Evolutionary conservation across 2,113 vertebrate genomes (phyloP).

Genomic region (Nematolebias whitei): DNA sequence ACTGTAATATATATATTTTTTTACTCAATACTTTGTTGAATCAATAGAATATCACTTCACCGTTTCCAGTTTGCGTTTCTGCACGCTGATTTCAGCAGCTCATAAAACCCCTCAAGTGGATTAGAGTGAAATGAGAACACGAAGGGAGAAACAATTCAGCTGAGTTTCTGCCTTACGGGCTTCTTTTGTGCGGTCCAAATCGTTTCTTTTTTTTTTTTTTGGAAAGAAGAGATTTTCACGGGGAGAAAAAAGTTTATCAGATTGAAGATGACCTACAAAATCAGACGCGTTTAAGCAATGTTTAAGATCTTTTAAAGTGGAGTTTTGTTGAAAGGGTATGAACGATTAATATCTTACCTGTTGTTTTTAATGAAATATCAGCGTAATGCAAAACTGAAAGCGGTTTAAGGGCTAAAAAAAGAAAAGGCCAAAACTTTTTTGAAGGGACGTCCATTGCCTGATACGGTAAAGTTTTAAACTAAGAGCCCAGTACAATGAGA

Average conservation of each 20-base stretch:
- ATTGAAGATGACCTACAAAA: conserved; percentile 31
- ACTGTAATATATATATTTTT: conserved; percentile 26
- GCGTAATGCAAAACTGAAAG: too few species aligned
- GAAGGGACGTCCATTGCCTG: too few species aligned
- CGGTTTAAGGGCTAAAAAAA: too few species aligned
- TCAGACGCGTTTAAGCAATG: conserved; percentile 6
- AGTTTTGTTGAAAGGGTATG: neutral
- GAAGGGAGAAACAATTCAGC: conserved; percentile 47
- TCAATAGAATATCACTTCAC: conserved; percentile 54
- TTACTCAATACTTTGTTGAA: conserved; percentile 45
- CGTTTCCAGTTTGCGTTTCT: conserved; percentile 23
- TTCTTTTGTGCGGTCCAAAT: conserved; percentile 33
- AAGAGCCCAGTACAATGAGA: too few species aligned
- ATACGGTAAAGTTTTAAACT: too few species aligned
- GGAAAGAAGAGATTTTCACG: conserved; percentile 16
- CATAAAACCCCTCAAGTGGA: conserved; percentile 53
- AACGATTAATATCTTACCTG: neutral
- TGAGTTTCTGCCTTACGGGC: conserved; percentile 45
- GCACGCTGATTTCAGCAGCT: conserved; percentile 28
- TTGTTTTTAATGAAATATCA: too few species aligned
- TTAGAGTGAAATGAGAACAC: conserved; percentile 55
- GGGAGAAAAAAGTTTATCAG: conserved; percentile 17
- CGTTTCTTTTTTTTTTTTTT: too few species aligned
- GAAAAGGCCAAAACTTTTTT: too few species aligned
- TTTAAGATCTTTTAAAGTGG: conserved; percentile 6